Percentiles rank a stretch among this genome's conserved stretches.
Evolutionary conservation across 37 sponge, comb jelly and placozoan genomes (phyloP).

Genomic region (Cladorhizidae sp.): DNA sequence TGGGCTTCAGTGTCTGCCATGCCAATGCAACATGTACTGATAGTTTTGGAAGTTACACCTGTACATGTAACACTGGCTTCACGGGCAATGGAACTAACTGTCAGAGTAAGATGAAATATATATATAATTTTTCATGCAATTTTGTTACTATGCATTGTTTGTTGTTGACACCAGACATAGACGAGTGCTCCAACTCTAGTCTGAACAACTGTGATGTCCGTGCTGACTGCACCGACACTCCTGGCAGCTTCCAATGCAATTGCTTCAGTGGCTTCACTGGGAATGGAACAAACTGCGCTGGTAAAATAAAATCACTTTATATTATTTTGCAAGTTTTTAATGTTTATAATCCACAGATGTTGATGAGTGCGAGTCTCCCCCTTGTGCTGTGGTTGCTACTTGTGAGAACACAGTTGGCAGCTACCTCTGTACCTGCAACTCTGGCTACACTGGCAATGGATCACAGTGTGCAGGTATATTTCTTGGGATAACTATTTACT

Average conservation of each 20-base stretch:
- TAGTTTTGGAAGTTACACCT: conserved; percentile 38
- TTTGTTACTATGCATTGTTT: neutral
- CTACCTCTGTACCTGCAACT: conserved; percentile 40
- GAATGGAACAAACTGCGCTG: conserved; percentile 16
- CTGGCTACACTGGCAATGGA: conserved; percentile 35
- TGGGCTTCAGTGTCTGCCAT: neutral
- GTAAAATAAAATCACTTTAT: neutral
- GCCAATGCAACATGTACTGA: conserved; percentile 47
- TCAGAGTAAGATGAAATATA: conserved; percentile 9
- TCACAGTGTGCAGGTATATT: conserved; percentile 1
- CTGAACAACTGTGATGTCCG: conserved; percentile 20
- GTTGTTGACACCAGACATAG: conserved; percentile 24
- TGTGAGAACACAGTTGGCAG: conserved; percentile 65
- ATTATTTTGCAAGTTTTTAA: neutral
- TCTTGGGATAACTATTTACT: too few species aligned
- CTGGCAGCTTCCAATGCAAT: conserved; percentile 39
- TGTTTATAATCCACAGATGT: conserved; percentile 32
- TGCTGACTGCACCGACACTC: conserved; percentile 35
- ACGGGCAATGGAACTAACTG: conserved; percentile 35
- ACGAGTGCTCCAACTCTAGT: conserved; percentile 44
- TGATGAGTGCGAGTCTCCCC: conserved; percentile 46
- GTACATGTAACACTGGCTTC: conserved; percentile 42
- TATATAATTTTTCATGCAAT: neutral
- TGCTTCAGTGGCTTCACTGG: conserved; percentile 53
- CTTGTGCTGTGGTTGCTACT: conserved; percentile 17